Conservation (phyloP, 2,797 vertebrate species). For the Microhierax caerulescens region DNA sequence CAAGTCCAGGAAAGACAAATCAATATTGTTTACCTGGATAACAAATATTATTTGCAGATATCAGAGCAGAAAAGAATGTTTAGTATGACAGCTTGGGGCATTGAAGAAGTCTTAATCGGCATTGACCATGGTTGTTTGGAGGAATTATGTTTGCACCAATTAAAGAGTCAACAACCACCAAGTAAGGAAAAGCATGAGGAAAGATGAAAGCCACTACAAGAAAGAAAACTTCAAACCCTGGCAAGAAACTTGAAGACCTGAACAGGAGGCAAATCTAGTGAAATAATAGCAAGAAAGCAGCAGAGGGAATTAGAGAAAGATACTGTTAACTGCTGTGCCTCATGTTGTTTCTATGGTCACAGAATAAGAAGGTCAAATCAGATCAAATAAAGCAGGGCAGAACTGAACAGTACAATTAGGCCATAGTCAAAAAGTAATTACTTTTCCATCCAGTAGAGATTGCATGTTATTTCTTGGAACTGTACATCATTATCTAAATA, state of each 20-base stretch:
- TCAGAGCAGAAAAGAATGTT: neutral
- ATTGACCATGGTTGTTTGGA: neutral
- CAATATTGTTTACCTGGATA: neutral
- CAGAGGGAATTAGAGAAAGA: neutral
- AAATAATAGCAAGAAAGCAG: conserved; percentile 19
- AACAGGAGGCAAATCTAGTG: neutral
- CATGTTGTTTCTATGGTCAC: conserved; percentile 61
- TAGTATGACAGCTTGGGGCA: neutral
- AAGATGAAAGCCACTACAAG: neutral
- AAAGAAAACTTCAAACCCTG: neutral
- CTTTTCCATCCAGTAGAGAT: conserved; percentile 13
- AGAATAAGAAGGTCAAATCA: conserved; percentile 64
- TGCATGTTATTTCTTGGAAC: neutral
- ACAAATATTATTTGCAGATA: neutral
- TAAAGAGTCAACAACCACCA: neutral
- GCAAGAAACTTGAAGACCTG: neutral
- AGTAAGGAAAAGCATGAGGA: neutral
- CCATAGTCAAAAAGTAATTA: conserved; percentile 46
- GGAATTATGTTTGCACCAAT: neutral
- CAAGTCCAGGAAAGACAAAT: neutral
- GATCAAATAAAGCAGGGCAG: conserved; percentile 52
- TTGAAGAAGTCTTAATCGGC: neutral
- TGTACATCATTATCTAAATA: conserved; percentile 18
- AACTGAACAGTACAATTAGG: conserved; percentile 63
- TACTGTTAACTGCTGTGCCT: conserved; percentile 18